Base-by-base conservation (phyloP, 2,113 vertebrate species). In the Pholis gunnellus region DNA sequence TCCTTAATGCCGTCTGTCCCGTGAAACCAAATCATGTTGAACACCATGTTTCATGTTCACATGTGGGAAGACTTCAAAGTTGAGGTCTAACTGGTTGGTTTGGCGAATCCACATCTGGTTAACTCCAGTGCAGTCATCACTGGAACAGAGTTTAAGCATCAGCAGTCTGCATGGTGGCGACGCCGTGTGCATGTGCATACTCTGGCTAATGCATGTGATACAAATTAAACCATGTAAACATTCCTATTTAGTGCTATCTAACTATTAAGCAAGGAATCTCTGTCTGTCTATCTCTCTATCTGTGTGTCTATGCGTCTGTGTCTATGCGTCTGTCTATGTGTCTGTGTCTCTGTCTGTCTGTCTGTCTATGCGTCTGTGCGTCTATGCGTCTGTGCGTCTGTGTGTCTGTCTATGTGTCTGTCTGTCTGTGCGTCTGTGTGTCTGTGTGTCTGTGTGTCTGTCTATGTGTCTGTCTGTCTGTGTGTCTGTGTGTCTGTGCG, bases 81-180 rank as follows among this genome's bases (percentile, higher is more conserved):
- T 6, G 44, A 65, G 27, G 9, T 36, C 57, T 29, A 31, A 68
- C 52, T 68, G 60, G 25, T n/a, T 52, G 52, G 34, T 71, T 71
- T 70, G 44, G 72, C 40, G 46, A 80, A 56, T 46, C 9, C 50
- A 73, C 68, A 72, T 72, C 57, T n/a, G 64, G 44, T 72, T 34
- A 56, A 54, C 25, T 71, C 22, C 34, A 50, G 4, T 42, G n/a
- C 34, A 40, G 57, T 38, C 64, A 22, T 63, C 60, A 36, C 20
- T 20, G 59, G 5, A 34, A 61, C 17, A 36, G 17, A 1, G 31
- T 61, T 31, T 18, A 27, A 56, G 10, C 13, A 17, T 59, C 13
- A 59, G 57, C 1, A 61, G 59, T 34, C 29, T 61, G 59, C 2
- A n/a, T n/a, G n/a, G 8, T 18, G 27, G 2, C 27, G 29, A 17